Conservation (phyloP, 2,888 invertebrate species). For the Pyrocoelia pectoralis region DNA sequence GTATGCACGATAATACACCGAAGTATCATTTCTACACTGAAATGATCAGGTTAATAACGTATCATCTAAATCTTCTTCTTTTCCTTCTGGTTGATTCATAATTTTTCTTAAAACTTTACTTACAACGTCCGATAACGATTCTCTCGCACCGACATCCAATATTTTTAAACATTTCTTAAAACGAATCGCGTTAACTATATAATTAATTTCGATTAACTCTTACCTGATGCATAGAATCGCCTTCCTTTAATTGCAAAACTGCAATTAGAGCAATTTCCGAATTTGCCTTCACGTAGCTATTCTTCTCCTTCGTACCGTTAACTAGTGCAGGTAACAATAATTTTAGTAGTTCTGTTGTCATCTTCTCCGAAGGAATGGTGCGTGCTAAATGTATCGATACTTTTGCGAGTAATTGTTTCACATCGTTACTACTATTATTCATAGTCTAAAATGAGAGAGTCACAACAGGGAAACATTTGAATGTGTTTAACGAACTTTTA, state of each 20-base stretch:
- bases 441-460: conserved; percentile 69
- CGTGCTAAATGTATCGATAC: conserved; percentile 80
- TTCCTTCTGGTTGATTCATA: conserved; percentile 78
- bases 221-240: conserved; percentile 78
- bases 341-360: conserved; percentile 75
- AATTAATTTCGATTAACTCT: too few relatives aligned
- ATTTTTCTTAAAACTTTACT: conserved; percentile 87
- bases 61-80: conserved; percentile 92
- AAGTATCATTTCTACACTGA: conserved; percentile 18
- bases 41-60: conserved; percentile 81
- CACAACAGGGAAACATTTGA: background rate
- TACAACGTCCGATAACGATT: conserved; percentile 88
- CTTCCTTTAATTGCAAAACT: conserved; percentile 80
- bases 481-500: conserved; percentile 68
- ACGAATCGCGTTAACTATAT: too few relatives aligned
- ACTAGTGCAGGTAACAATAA: conserved; percentile 89
- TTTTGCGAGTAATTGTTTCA: conserved; percentile 89
- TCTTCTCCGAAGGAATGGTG: conserved; percentile 66
- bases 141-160: conserved; percentile 87
- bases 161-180: conserved; percentile 73
- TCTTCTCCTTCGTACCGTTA: conserved; percentile 98
- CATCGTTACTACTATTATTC: conserved; percentile 94
- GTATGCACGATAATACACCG: conserved; percentile 4
- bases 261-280: conserved; percentile 92
- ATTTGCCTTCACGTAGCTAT: conserved; percentile 92